Conservation (phyloP, 2,888 invertebrate genomes). For the Euzophera pinguis region DNA sequence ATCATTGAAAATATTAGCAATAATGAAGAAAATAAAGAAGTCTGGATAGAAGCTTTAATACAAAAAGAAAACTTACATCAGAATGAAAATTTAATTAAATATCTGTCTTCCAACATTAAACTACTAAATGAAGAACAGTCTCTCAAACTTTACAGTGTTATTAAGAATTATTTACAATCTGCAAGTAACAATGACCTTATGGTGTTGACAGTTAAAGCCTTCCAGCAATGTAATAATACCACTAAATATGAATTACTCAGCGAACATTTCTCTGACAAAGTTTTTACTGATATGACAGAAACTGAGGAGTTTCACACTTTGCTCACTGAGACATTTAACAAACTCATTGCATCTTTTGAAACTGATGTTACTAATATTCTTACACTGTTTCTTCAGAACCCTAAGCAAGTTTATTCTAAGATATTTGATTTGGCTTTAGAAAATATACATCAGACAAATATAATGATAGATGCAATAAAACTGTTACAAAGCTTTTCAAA, state of each 20-base stretch:
- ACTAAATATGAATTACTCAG: conserved; percentile 46
- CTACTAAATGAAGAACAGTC: conserved; percentile 42
- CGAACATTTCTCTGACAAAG: conserved; percentile 43
- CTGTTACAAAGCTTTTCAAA: conserved; percentile 48
- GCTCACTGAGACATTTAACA: conserved; percentile 60
- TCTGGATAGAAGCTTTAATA: conserved; percentile 56
- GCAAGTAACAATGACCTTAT: conserved; percentile 35
- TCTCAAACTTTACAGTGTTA: conserved; percentile 38
- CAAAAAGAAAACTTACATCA: conserved; percentile 47
- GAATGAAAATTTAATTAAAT: conserved; percentile 37
- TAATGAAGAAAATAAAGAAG: conserved; percentile 37
- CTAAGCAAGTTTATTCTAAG: conserved; percentile 47
- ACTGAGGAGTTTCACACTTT: conserved; percentile 37
- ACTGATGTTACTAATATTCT: conserved; percentile 48
- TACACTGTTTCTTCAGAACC: conserved; percentile 58
- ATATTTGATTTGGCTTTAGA: conserved; percentile 54
- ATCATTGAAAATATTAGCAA: conserved; percentile 49
- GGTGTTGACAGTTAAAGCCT: conserved; percentile 41
- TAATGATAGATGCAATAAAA: conserved; percentile 56
- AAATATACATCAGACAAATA: conserved; percentile 47
- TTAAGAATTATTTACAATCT: conserved; percentile 32
- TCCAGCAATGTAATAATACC: conserved; percentile 39
- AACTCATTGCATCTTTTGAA: conserved; percentile 44
- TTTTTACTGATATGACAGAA: conserved; percentile 40
- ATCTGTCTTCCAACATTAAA: conserved; percentile 38